Percentiles rank a stretch among this genome's conserved stretches.
These are phyloP conservation scores for Trachemys scripta DNA, from an alignment of 2,113 vertebrate genomes.

Conservation along the genomic window DNA sequence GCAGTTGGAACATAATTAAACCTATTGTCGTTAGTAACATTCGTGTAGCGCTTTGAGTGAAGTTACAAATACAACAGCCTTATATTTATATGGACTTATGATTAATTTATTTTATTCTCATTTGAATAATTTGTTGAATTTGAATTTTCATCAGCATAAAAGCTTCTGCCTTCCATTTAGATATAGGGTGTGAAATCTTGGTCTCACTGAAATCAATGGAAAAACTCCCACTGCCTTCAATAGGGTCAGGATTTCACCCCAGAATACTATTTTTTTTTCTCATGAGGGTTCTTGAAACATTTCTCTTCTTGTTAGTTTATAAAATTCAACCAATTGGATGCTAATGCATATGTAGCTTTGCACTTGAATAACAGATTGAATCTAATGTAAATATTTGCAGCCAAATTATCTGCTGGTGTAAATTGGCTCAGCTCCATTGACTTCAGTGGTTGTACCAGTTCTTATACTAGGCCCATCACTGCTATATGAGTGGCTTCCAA, in stretches of 20 bases:
- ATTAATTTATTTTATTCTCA: background rate
- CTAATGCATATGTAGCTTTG: background rate
- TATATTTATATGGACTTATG: background rate
- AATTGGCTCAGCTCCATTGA: background rate
- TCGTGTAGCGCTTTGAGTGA: background rate
- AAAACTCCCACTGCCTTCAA: background rate
- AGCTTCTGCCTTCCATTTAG: background rate
- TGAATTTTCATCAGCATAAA: background rate
- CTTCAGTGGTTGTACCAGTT: background rate
- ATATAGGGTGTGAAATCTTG: fast-evolving
- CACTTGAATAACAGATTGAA: background rate
- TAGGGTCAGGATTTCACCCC: background rate
- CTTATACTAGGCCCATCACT: background rate
- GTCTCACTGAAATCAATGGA: background rate
- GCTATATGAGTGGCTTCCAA: background rate
- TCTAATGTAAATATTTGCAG: background rate
- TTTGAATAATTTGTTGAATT: background rate
- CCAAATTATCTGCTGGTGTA: background rate
- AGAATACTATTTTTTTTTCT: background rate
- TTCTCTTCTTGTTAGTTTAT: background rate
- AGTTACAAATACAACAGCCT: constrained; percentile 1
- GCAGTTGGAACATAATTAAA: background rate
- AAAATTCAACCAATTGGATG: background rate
- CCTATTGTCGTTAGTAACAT: background rate
- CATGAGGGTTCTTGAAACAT: background rate